A percentile compares a stretch with the other conserved stretches of the same genome.
phyloP scores from a whole-genome alignment of 2,797 vertebrate genomes.

The Lophotriccus pileatus region DNA sequence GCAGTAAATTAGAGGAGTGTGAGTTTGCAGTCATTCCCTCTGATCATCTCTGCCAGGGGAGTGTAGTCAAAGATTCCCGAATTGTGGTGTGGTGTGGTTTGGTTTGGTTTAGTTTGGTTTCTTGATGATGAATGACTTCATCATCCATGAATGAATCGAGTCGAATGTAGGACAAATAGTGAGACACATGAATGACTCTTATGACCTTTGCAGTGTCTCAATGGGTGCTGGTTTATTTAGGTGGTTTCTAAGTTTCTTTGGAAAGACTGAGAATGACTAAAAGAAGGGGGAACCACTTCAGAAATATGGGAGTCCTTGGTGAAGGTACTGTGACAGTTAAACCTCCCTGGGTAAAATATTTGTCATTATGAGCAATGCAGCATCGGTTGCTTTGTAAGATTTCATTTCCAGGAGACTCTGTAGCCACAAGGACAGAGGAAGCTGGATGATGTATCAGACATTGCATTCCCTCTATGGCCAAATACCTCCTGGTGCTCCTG shows the following conservation, averaged over 20 bases:
- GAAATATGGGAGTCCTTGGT: neutral
- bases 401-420: neutral
- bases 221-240: slow-evolving; percentile 64
- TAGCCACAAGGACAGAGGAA: neutral
- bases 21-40: slow-evolving; percentile 11
- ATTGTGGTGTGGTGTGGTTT: slow-evolving; percentile 17
- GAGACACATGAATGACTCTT: slow-evolving; percentile 68
- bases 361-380: slow-evolving; percentile 11
- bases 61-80: slow-evolving; percentile 50
- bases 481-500: neutral
- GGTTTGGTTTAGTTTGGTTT: slow-evolving; percentile 44
- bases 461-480: neutral
- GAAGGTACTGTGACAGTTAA: neutral
- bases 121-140: slow-evolving; percentile 67
- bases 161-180: slow-evolving; percentile 57
- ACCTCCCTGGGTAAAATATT: neutral
- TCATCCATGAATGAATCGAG: slow-evolving; percentile 60
- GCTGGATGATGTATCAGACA: neutral
- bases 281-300: slow-evolving; percentile 8
- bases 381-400: neutral
- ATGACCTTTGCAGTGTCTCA: slow-evolving; percentile 63
- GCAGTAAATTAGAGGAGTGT: slow-evolving; percentile 10
- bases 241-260: slow-evolving; percentile 64
- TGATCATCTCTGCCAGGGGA: slow-evolving; percentile 10
- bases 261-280: slow-evolving; percentile 62